Conservation (phyloP, 1,140 invertebrate genomes). For the Tigriopus japonicus region DNA sequence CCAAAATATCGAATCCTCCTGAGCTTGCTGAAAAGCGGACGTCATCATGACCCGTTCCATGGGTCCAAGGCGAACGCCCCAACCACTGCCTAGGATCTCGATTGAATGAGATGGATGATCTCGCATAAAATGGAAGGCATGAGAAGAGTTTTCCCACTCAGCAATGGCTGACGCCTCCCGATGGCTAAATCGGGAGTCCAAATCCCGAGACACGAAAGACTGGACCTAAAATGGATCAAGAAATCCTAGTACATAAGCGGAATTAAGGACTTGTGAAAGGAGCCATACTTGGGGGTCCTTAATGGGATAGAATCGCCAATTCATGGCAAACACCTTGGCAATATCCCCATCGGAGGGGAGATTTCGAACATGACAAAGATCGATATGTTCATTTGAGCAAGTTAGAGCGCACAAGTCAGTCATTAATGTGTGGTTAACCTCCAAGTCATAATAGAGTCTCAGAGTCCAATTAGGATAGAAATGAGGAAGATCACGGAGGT, state of each 20-base stretch:
- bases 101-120: constrained; percentile 15
- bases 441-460: constrained; percentile 10
- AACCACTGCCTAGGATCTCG: constrained; percentile 14
- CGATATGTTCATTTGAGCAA: not conserved
- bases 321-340: constrained; percentile 12
- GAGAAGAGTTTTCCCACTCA: constrained; percentile 9
- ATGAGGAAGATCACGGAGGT: not conserved
- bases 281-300: constrained; percentile 3
- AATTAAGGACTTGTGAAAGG: too few relatives aligned
- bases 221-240: too few relatives aligned
- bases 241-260: too few relatives aligned
- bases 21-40: not conserved
- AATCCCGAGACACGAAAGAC: not conserved
- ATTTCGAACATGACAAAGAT: constrained; percentile 4
- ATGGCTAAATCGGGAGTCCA: constrained; percentile 4
- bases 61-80: not conserved
- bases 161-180: constrained; percentile 5
- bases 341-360: not conserved
- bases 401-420: not conserved
- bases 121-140: constrained; percentile 15
- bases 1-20: constrained; percentile 4
- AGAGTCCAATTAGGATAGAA: not conserved
- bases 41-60: not conserved
- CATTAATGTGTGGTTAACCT: not conserved
- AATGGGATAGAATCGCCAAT: constrained; percentile 10